Conservation (phyloP, 2,113 vertebrate genomes). For the Neofelis nebulosa region DNA sequence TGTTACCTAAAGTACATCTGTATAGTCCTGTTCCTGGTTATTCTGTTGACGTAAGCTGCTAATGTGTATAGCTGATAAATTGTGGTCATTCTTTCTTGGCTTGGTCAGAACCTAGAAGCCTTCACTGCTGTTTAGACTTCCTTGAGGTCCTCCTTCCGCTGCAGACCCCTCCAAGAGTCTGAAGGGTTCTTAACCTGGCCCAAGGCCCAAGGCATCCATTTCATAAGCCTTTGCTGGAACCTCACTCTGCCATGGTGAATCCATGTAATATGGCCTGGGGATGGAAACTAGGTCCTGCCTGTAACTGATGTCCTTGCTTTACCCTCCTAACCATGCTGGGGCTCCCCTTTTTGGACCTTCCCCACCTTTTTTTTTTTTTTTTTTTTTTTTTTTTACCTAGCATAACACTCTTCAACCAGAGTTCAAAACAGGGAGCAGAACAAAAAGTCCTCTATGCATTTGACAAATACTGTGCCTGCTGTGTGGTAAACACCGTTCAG, state of each 20-base stretch:
- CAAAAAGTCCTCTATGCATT: background rate
- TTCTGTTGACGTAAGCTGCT: background rate
- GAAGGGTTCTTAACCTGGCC: background rate
- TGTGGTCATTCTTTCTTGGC: background rate
- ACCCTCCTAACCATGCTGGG: background rate
- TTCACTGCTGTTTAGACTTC: background rate
- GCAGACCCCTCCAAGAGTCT: background rate
- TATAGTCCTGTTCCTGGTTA: background rate
- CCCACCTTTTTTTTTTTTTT: background rate
- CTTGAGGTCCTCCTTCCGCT: background rate
- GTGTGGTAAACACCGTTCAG: background rate
- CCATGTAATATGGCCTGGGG: background rate
- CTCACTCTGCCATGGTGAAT: background rate
- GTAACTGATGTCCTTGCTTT: background rate
- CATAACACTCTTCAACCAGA: background rate
- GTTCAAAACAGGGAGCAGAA: background rate
- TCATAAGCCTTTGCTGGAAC: background rate
- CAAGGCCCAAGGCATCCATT: background rate
- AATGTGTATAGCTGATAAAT: background rate
- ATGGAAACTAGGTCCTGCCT: background rate
- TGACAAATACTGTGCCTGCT: background rate
- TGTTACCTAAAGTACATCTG: background rate
- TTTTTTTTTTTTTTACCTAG: background rate
- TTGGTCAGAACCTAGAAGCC: background rate
- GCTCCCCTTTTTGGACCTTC: background rate